phyloP scores from a whole-genome alignment of 2,797 vertebrate species.

The Onychomys leucogaster region DNA sequence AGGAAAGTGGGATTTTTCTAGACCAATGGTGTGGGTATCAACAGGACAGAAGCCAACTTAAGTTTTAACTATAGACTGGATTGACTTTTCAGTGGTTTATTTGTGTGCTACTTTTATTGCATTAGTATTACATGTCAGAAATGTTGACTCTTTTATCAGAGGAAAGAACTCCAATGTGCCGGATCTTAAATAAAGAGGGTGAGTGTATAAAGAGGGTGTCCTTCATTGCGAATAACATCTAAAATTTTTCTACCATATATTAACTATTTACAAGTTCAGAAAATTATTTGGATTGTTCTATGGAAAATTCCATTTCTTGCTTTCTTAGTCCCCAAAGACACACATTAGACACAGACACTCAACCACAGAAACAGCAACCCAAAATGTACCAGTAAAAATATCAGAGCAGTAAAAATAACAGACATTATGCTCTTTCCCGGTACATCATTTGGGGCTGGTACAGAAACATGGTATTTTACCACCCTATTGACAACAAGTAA shows the following conservation, averaged over 20 bases:
- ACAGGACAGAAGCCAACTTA: not conserved
- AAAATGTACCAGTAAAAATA: slow-evolving; percentile 65
- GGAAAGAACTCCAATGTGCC: not conserved
- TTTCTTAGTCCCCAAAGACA: slow-evolving; percentile 38
- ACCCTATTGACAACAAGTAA: slow-evolving; percentile 35
- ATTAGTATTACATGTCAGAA: slow-evolving; percentile 24
- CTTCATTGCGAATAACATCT: not conserved
- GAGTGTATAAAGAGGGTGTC: not conserved
- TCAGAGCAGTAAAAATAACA: slow-evolving; percentile 61
- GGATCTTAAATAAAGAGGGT: not conserved
- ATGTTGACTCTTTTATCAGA: slow-evolving; percentile 17
- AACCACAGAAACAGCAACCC: slow-evolving; percentile 56
- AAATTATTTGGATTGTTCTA: slow-evolving; percentile 49
- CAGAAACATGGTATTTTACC: slow-evolving; percentile 6
- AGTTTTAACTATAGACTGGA: not conserved
- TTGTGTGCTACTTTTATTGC: slow-evolving; percentile 33
- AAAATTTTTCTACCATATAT: not conserved
- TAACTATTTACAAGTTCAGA: slow-evolving; percentile 34
- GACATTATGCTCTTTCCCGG: slow-evolving; percentile 14
- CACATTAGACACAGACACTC: slow-evolving; percentile 48
- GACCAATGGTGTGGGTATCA: not conserved
- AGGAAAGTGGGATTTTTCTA: not conserved
- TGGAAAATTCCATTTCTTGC: slow-evolving; percentile 58
- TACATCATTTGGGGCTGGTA: slow-evolving; percentile 27
- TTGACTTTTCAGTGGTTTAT: slow-evolving; percentile 53